Evolutionary conservation across 2,888 invertebrate species (phyloP), one percentile per base, ranked within the genome.

Genomic region (Aphodius granarius): DNA sequence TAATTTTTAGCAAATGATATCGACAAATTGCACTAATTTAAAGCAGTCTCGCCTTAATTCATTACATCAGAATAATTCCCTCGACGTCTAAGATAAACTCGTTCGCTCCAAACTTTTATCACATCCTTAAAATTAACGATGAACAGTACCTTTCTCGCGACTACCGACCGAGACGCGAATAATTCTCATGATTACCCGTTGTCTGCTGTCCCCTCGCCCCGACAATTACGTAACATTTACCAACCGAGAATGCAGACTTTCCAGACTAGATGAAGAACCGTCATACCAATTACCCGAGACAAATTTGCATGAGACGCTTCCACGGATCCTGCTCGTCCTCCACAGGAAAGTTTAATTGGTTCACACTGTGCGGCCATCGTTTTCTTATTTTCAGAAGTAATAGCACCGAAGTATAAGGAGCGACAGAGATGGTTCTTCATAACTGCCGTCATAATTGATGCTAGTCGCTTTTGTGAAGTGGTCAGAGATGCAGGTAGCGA

Each of bases 391-490:
- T 43, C 43, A 13, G 9, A 13, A 43, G 43, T 13, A 13, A 43
- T 6, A 9, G 43, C 6, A 43, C 9, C 43, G 43, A 13, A 43
- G 43, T 9, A 13, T 9, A 1, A 3, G 43, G 3, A 0, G 43
- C 1, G 43, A 43, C 43, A 3, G 43, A 43, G 43, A 43, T 3
- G 43, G 43, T 13, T 13, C 43, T 43, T 43, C 43, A 43, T 43
- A 43, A 43, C 43, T 43, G 43, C 43, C 43, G 43, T 43, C 43
- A 43, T 43, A 43, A 43, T 43, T 43, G 43, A 43, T 43, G 43
- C 43, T 43, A 23, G 72, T 63, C 72, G 72, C 72, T 72, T 72
- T 43, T 71, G 71, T 71, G 71, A 71, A 71, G 71, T 72, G 62
- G 72, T 71, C 22, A 23, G 20, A n/a, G n/a, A n/a, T n/a, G n/a